Evolutionary conservation across 2,113 vertebrate genomes (phyloP), one percentile per base, ranked within the genome.

Genomic region (Rhegmatorhina hoffmannsi): DNA sequence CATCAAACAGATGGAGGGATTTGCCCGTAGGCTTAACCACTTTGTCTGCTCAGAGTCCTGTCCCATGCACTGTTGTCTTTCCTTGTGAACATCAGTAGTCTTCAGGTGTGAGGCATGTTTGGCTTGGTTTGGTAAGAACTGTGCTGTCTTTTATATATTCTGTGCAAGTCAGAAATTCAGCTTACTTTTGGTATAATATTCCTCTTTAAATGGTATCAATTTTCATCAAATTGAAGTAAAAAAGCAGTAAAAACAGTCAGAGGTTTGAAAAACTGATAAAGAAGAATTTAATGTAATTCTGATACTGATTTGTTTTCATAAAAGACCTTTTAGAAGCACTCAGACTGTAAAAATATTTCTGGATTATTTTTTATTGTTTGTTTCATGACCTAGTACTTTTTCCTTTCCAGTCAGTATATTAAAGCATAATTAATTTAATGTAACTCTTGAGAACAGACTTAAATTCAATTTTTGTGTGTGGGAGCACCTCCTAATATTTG

Each of bases 231-330:
- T 19, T 81, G 24, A 89, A 68, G 38, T 66, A 19, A 89, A 86
- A 87, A 92, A 23, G 4, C 18, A 53, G 31, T 86, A 53, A 75
- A 81, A 90, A 77, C 40, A 47, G 11, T 28, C 43, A 63, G 38
- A 84, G n/a, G 13, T 84, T 58, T 75, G 40, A 90, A 90, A 87
- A 96, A 36, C 15, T 63, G 67, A 34, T 89, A 68, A 93, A 90
- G 53, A 84, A 79, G 9, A 72, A 46, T 68, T 67, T 68, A 38
- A 81, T 84, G 17, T 49, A n/a, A 80, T 95, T 84, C 73, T 88
- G 44, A 75, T 60, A 68, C 10, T 44, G 38, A 72, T 88, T 93
- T 95, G 52, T 90, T 93, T 96, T 75, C 52, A 58, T 92, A 84
- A 95, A 93, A 93, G 31, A 28, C 33, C 89, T 87, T 91, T 75